Evolutionary conservation across 2,113 vertebrate genomes (phyloP).

Genomic region (Ascaphus truei): DNA sequence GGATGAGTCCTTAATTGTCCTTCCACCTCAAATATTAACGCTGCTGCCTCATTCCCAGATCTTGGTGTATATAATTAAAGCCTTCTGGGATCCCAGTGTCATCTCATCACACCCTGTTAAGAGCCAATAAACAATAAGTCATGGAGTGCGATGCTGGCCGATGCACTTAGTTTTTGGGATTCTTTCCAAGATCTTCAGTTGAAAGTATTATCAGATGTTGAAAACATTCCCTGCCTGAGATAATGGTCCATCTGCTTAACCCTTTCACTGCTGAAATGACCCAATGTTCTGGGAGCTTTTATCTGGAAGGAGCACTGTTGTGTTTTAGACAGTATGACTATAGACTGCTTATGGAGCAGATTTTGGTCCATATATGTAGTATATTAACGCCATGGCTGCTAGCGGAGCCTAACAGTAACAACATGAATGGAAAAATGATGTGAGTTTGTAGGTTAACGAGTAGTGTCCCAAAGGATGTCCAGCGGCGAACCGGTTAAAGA

Average conservation of each 20-base stretch:
- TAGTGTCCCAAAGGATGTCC: too few relatives aligned
- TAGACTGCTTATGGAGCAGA: too few relatives aligned
- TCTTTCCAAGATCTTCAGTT: neutral
- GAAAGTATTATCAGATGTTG: slow-evolving; percentile 5
- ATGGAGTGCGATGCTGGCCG: neutral
- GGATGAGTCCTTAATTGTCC: neutral
- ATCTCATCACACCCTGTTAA: neutral
- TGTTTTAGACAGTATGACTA: too few relatives aligned
- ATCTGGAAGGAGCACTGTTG: too few relatives aligned
- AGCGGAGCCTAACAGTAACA: too few relatives aligned
- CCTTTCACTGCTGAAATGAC: neutral
- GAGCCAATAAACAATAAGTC: neutral
- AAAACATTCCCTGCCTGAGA: neutral
- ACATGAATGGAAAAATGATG: too few relatives aligned
- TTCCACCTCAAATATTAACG: neutral
- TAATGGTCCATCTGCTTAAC: neutral
- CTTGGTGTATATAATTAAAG: neutral
- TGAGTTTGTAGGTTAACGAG: too few relatives aligned
- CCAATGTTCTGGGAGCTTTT: neutral
- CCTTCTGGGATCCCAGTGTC: neutral
- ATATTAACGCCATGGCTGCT: too few relatives aligned
- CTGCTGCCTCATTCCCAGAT: neutral
- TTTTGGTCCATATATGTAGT: too few relatives aligned
- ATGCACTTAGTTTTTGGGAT: neutral
- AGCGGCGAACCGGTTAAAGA: too few relatives aligned